Evolutionary conservation across 2,888 invertebrate genomes (phyloP).

Genomic region (Dolichopus griseipennis): DNA sequence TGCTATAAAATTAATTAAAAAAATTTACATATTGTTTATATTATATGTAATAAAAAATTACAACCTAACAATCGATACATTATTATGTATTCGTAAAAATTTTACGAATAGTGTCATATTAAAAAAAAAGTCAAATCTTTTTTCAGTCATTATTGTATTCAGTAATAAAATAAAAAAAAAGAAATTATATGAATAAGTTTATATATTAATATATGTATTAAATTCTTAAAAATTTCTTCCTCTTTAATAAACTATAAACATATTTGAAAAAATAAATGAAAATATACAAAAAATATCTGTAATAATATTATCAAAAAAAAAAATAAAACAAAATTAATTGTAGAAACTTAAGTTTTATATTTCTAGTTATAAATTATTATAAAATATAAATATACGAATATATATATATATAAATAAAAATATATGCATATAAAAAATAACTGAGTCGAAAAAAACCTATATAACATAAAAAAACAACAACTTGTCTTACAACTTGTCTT

Average conservation of each 20-base stretch:
- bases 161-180: neutral
- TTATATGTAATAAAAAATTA: neutral
- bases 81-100: neutral
- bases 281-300: neutral
- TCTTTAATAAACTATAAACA: neutral
- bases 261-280: neutral
- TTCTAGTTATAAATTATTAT: conserved; percentile 6
- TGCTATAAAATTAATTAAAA: no score
- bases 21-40: no score
- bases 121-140: neutral
- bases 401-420: neutral
- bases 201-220: neutral
- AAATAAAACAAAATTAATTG: neutral
- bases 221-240: neutral
- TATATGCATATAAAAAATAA: neutral
- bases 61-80: neutral
- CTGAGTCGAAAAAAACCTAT: neutral
- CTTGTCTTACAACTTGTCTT: conserved; percentile 2
- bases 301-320: neutral
- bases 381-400: neutral
- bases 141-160: conserved; percentile 1
- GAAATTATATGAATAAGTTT: neutral
- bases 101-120: neutral
- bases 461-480: neutral
- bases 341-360: conserved; percentile 1